These are phyloP conservation scores for Sussaba pulchella DNA, from an alignment of 2,888 invertebrate genomes.

Conservation along the genomic window DNA sequence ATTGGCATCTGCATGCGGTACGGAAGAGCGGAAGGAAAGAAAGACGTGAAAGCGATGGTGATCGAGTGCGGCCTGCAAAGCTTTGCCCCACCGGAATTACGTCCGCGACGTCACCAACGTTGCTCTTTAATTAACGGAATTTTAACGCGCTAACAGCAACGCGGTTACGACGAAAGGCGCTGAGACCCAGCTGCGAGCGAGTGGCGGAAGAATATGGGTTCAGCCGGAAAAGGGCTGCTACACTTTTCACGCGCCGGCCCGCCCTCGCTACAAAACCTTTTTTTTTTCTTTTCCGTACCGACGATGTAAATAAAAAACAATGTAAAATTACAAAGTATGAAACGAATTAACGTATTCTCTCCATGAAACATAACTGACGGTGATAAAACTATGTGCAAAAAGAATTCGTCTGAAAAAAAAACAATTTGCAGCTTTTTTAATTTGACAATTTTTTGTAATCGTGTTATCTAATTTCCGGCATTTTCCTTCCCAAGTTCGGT, in stretches of 20 bases:
- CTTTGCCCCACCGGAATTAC: constrained; percentile 6
- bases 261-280: neutral
- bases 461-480: neutral
- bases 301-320: no score
- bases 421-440: no score
- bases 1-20: neutral
- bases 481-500: no score
- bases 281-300: no score
- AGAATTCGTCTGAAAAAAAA: no score
- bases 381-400: no score
- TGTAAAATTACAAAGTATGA: no score
- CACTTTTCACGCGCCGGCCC: constrained; percentile 13
- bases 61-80: constrained; percentile 42
- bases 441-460: neutral
- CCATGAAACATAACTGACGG: no score
- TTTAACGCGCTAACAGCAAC: constrained; percentile 1
- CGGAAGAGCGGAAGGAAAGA: neutral
- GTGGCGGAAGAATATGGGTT: neutral
- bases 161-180: neutral
- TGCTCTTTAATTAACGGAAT: constrained; percentile 53
- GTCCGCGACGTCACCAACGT: constrained; percentile 17
- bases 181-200: neutral
- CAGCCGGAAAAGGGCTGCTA: neutral
- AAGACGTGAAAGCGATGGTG: neutral
- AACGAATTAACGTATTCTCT: no score